Evolutionary conservation across 2,113 vertebrate genomes (phyloP), one percentile per base, ranked within the genome.

Genomic region (Indicator maculatus): DNA sequence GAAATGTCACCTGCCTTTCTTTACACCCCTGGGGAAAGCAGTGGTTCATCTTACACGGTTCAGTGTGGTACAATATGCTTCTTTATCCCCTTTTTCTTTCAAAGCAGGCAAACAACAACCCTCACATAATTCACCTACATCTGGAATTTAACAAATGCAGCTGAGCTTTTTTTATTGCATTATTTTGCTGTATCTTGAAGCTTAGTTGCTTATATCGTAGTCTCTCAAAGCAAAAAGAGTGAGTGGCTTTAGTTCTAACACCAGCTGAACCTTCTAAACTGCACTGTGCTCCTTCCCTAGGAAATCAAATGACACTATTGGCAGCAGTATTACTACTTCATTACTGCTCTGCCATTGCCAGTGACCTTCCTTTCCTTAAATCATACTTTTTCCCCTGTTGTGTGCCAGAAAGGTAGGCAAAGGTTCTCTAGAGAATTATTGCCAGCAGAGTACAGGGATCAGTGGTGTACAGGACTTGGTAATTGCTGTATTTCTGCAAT

Each of bases 221-320:
- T 63, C 38, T 38, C 24, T 30, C 26, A 16, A 36, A 92, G 8
- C n/a, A 33, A 58, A 74, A 58, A 83, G 31, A 28, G 59, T 0
- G 4, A 44, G 30, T 61, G 70, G 59, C 83, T 94, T 96, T 78
- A 93, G 33, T 94, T 96, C 75, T 63, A 75, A 74, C 81, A 85
- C 45, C 33, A 36, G 23, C 71, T 77, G 83, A 92, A 55, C 47
- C 44, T 93, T 93, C 70, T 74, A 39, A 85, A 66, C 45, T 60
- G 47, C 26, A 11, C 58, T 75, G 53, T 90, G 47, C 21, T 47
- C 47, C 47, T 47, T 93, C n/a, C 36, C 41, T 55, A 30, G 77
- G 67, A 93, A 80, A 65, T 66, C 39, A 83, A 90, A 87, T 83
- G 26, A 75, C 44, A 47, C 0, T 0, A 60, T 38, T 72, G 86